Conservation (phyloP, 2,797 vertebrate species). For the Jordanella pulchra region DNA sequence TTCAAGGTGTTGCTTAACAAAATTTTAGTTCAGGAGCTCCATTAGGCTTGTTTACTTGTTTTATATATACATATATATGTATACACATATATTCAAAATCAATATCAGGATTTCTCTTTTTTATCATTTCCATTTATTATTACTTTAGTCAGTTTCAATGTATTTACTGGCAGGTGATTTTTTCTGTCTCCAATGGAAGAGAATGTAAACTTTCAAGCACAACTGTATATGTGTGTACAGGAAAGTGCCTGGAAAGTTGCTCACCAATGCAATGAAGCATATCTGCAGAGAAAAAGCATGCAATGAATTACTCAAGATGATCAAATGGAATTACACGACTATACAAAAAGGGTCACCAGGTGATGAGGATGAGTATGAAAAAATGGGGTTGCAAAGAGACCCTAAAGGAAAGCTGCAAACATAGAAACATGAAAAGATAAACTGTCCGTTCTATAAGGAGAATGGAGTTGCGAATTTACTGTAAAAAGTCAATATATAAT, state of each 20-base stretch:
- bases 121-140: too few species aligned
- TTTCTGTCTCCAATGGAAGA: too few species aligned
- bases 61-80: too few species aligned
- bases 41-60: too few species aligned
- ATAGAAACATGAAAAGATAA: too few species aligned
- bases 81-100: too few species aligned
- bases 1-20: too few species aligned
- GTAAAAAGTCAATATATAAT: neutral
- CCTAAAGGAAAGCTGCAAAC: neutral
- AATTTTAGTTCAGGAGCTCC: too few species aligned
- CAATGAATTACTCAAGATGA: neutral
- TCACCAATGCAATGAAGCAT: neutral
- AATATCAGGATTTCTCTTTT: too few species aligned
- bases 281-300: neutral
- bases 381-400: neutral
- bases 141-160: too few species aligned
- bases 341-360: neutral
- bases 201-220: too few species aligned
- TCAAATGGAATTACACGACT: neutral
- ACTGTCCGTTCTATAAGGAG: neutral
- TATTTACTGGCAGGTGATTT: too few species aligned
- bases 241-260: neutral
- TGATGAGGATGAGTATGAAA: neutral
- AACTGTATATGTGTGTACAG: neutral
- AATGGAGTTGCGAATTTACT: neutral